These are phyloP conservation scores for Sebastolobus altivelis DNA, from an alignment of 2,797 vertebrate species.

Conservation along the genomic window DNA sequence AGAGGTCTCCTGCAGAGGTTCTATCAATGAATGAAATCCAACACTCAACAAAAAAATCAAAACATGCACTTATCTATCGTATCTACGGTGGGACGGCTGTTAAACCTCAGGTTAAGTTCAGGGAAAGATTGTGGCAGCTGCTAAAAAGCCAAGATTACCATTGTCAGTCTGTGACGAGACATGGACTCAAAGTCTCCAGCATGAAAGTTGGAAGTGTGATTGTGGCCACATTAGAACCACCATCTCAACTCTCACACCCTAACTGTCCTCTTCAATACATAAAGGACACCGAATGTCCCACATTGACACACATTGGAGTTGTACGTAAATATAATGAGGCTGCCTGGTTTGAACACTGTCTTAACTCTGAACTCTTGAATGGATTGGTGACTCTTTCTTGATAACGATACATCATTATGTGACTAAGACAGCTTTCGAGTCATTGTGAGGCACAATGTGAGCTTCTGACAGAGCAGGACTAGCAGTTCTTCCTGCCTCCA, in stretches of 20 bases:
- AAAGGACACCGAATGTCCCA: not conserved
- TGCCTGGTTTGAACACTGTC: not conserved
- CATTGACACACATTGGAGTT: not conserved
- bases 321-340: not conserved
- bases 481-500: not conserved
- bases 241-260: not conserved
- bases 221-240: no score
- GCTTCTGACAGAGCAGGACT: not conserved
- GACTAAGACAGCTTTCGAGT: not conserved
- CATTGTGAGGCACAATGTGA: not conserved
- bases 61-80: no score
- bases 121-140: no score
- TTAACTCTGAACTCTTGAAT: not conserved
- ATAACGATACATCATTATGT: conserved; percentile 5
- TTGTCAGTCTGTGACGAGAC: not conserved
- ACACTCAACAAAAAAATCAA: no score
- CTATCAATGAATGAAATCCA: no score
- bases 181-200: not conserved
- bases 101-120: not conserved
- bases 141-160: not conserved
- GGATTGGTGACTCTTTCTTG: not conserved
- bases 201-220: not conserved
- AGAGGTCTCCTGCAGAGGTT: no score
- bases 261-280: not conserved
- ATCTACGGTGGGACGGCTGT: not conserved